Base-by-base conservation (phyloP, 53 echinoderm and acorn worm genomes). In the Antedon mediterranea region DNA sequence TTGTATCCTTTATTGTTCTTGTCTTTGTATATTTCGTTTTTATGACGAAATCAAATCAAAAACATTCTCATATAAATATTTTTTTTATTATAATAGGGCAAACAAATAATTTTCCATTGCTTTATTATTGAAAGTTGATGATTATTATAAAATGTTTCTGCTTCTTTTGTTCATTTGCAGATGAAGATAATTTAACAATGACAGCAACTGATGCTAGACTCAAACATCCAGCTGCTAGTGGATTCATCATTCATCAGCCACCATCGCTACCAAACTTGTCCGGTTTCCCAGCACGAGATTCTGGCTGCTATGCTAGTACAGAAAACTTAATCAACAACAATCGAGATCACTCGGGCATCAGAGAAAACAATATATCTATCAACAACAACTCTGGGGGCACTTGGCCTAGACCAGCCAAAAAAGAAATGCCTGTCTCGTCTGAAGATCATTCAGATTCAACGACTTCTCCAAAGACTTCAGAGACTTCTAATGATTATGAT, bases 291-390 rank as follows among this genome's bases (percentile, higher is more conserved):
- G 74, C 84, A 11, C 75, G 90, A 28, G 90, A 90, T 70, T 90
- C 90, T 0, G 90, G 90, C 6, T 90, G 84, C 87, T 90, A 87
- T 82, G 90, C 90, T 77, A 90, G 90, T 75, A 84, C 87, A 0
- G 90, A 90, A 33, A 87, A 84, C 43, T 81, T 87, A 32, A 74
- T 90, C 34, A 87, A 84, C 7, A 75, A 82, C 8, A 87, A 90
- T 43, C 57, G 57, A 57, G 57, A 57, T 26, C 57, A 57, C 9
- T 3, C 57, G 3, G 57, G 57, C 23, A 57, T 23, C 2, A 57
- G 57, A 57, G 57, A 57, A 57, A 13, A 57, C 2, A 57, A 57
- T 18, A 57, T 57, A 57, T 57, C 57, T 11, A 26, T 57, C 2
- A 57, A 15, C 23, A 57, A 57, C 57, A 57, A 57, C 57, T 57